Evolutionary conservation across 2,113 vertebrate species (phyloP), one percentile per base, ranked within the genome.

Genomic region (Microtus oregoni): DNA sequence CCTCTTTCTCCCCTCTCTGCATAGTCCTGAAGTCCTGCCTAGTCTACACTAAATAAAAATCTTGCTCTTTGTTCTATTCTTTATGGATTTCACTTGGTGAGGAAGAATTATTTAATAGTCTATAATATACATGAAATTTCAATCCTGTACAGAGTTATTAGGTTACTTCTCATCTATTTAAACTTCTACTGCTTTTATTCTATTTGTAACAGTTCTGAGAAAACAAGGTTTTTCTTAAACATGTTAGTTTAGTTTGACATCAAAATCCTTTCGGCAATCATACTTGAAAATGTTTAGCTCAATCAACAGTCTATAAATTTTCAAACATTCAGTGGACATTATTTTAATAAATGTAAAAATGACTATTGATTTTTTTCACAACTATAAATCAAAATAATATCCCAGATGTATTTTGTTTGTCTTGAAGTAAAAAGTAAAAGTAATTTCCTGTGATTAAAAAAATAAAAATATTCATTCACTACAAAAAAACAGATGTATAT

Each of bases 311-410:
- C 44, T 90, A 35, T 89, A 75, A 85, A 73, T 81, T 44, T 77
- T 86, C 89, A 63, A 47, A 52, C n/a, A 94, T 82, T 41, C 77
- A 77, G 28, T 0, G 7, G 50, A 8, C 11, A 38, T 24, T 61
- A 61, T 61, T 82, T 61, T 38, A 61, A n/a, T 24, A 58, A 38
- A 82, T 82, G 22, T 38, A 82, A 38, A 61, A 61, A 61, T 82
- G n/a, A 58, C 1, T 26, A 82, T 61, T 82, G 79, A 28, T 8
- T 28, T 61, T 58, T 70, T 82, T 88, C 87, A 20, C 20, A 92
- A 89, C 22, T 90, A 24, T n/a, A 96, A 92, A 96, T 94, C 65
- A 95, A 94, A 96, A 55, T 15, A 85, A 12, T 47, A 44, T 73
- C n/a, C 24, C 35, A 61, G 11, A 61, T 86, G 73, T 91, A 88